phyloP scores from a whole-genome alignment of 2,797 vertebrate species.

The Myotis findleyi region DNA sequence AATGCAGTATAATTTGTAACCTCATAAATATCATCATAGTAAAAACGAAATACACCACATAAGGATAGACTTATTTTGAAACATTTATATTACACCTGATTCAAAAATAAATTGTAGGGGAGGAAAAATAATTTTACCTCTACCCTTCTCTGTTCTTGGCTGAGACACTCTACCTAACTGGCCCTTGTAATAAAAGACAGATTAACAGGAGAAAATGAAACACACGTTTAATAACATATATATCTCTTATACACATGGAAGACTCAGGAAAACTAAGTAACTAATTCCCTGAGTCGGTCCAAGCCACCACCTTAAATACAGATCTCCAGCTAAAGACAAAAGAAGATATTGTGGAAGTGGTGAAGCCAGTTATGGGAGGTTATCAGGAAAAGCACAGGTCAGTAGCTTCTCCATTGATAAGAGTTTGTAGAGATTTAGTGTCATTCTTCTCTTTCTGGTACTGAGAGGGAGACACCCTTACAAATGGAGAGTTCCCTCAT shows the following conservation, averaged over 20 bases:
- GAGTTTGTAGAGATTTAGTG: not conserved
- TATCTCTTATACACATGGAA: not conserved
- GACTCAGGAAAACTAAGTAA: not conserved
- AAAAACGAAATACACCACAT: slow-evolving; percentile 2
- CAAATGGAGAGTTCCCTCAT: not conserved
- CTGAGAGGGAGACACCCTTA: not conserved
- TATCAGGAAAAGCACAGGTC: not conserved
- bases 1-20: not conserved
- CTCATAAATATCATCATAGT: not conserved
- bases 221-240: not conserved
- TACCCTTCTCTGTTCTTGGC: not conserved
- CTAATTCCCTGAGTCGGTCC: not conserved
- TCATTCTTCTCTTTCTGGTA: not conserved
- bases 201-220: not conserved
- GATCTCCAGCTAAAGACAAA: not conserved
- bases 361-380: not conserved
- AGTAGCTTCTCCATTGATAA: not conserved
- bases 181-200: not conserved
- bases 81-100: not conserved
- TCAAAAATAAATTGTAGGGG: not conserved
- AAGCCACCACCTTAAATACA: not conserved
- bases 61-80: not conserved
- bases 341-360: not conserved
- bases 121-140: not conserved
- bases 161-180: not conserved